Percentiles rank a stretch among this genome's conserved stretches.
Conservation (phyloP, 2,888 invertebrate species). For the Trissolcus brochymenae region DNA sequence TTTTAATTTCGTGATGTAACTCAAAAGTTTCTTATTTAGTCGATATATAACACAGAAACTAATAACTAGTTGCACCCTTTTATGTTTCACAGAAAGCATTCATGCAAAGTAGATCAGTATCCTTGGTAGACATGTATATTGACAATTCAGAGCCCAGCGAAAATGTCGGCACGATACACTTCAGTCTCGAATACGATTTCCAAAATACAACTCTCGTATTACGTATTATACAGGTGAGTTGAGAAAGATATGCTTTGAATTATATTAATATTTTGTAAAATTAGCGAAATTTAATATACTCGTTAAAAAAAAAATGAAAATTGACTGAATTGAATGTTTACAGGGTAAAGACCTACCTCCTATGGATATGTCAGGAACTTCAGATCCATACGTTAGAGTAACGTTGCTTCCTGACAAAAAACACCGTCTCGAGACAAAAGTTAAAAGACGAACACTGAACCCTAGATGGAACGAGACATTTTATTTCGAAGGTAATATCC, state of each 20-base stretch:
- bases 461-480: conserved; percentile 96
- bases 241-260: neutral
- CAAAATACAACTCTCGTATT: conserved; percentile 93
- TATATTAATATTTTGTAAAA: neutral
- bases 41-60: conserved; percentile 19
- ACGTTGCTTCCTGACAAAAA: conserved; percentile 94
- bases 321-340: conserved; percentile 60
- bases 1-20: too few species aligned
- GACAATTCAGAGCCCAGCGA: conserved; percentile 95
- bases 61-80: conserved; percentile 15
- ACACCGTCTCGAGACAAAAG: conserved; percentile 93
- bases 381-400: conserved; percentile 93
- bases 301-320: too few species aligned
- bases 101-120: conserved; percentile 92
- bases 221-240: conserved; percentile 90
- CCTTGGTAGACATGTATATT: conserved; percentile 95
- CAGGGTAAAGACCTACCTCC: conserved; percentile 96
- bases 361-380: conserved; percentile 93
- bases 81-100: conserved; percentile 81
- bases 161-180: conserved; percentile 96
- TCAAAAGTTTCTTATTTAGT: neutral
- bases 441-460: conserved; percentile 92
- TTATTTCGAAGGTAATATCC: conserved; percentile 86
- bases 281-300: too few species aligned
- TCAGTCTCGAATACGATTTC: conserved; percentile 95